Base-by-base conservation (phyloP, 2,888 invertebrate genomes). In the Molorchus minor region DNA sequence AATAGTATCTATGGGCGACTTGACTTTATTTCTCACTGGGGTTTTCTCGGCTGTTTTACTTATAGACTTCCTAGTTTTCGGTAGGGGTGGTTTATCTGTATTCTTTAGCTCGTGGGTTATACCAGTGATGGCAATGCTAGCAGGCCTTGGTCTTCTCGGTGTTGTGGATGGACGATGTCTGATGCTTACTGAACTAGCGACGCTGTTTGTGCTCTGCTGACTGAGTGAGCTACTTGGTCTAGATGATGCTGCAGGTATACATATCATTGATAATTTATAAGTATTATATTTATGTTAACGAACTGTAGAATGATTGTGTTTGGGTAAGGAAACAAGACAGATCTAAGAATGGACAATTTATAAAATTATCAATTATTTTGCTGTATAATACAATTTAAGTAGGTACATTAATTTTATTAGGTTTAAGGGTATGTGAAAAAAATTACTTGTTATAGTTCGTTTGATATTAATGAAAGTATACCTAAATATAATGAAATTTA, bases 161-260 rank as follows among this genome's bases (percentile, higher is more conserved):
- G 84, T 84, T 70, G 84, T 84, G 75, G 85, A 82, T 75, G 85
- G 86, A 72, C 85, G 84, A 74, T 87, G 84, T 73, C 89, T 85
- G 64, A 86, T 82, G 21, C 61, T 82, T 57, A 81, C 79, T 57
- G 83, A 81, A 70, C 84, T 85, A 38, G 85, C 82, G 64, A 86
- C 84, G 75, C 88, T 86, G 76, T 83, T 84, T 77, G 86, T 86
- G 79, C 86, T 86, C 76, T 86, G 85, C 77, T 87, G 86, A 78
- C 90, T 93, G 85, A 94, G 86, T 71, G 94, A 92, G 83, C 93
- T 93, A 80, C 90, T 91, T 65, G 94, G 94, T 79, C 94, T 86
- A 71, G 94, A 94, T 63, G 89, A 87, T 71, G 85, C 88, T 84
- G 77, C n/a, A 41, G 5, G 8, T 36, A 36, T 25, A 25, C 8